Evolutionary conservation across 2,797 vertebrate genomes (phyloP).

Genomic region (Acestrorhynchus altus): DNA sequence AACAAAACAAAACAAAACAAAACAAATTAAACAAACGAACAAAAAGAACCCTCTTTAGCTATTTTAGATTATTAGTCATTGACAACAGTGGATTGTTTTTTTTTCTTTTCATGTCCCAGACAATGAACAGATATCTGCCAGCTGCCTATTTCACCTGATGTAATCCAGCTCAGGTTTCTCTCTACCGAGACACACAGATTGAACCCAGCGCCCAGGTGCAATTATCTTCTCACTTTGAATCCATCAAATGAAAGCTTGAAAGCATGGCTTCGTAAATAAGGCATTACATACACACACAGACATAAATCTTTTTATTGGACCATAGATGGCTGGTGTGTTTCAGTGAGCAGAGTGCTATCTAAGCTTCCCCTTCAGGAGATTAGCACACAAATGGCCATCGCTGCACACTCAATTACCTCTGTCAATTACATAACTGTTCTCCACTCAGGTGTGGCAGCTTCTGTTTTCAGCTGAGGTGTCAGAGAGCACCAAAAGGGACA

Average conservation of each 20-base stretch:
- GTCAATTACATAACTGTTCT: slow-evolving; percentile 72
- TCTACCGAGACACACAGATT: background rate
- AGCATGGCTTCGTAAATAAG: background rate
- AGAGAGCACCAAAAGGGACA: slow-evolving; percentile 2
- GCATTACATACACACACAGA: background rate
- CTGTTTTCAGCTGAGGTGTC: slow-evolving; percentile 43
- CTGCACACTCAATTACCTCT: slow-evolving; percentile 63
- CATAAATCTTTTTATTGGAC: slow-evolving; percentile 34
- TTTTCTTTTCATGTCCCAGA: background rate
- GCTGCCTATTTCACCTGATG: background rate
- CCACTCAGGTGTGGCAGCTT: slow-evolving; percentile 53
- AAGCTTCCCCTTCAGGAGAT: slow-evolving; percentile 55
- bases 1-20: no score
- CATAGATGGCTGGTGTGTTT: slow-evolving; percentile 26
- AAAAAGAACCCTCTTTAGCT: no score
- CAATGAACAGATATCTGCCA: background rate
- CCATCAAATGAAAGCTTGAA: background rate
- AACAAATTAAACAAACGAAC: no score
- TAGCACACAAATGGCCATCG: slow-evolving; percentile 63
- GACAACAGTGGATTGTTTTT: no score
- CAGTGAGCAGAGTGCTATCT: slow-evolving; percentile 46
- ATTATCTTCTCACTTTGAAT: background rate
- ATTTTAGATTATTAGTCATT: no score
- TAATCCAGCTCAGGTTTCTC: background rate
- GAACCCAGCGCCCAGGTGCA: background rate